Evolutionary conservation across 2,113 vertebrate species (phyloP), one percentile per base, ranked within the genome.

Genomic region (Synchiropus splendidus): DNA sequence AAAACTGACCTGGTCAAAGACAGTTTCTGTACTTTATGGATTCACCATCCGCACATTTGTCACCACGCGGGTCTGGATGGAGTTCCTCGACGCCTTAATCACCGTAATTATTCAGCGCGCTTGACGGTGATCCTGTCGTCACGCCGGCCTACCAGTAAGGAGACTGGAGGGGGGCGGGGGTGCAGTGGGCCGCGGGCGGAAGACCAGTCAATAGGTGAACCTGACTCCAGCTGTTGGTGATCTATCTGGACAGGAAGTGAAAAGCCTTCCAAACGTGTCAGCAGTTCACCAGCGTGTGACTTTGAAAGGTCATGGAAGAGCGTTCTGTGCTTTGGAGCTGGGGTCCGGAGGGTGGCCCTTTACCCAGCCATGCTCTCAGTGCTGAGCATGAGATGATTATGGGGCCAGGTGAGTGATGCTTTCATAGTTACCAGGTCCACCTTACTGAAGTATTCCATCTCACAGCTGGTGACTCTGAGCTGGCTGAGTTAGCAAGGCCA

Each of bases 61-160:
- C 67, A 67, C 49, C 3, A 0, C 48, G n/a, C 13, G 6, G 6
- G 38, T 64, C 61, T 67, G 68, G 72, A 78, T 58, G 45, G 66
- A 69, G 70, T 62, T 54, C 60, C 60, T 48, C 10, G 30, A 58
- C 21, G 52, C 64, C 47, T 76, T 79, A 76, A 67, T 72, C 51
- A 52, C 59, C 31, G 51, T 70, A 67, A 67, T 79, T 72, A 70
- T 60, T 79, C 59, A 67, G 39, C 1, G 16, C 34, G 40, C 48
- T 49, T 45, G 69, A 70, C 65, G 53, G 50, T 51, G 55, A 59
- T 58, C 65, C 47, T 62, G 64, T 39, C 54, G 59, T 55, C 49
- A 51, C 39, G 12, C 63, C 41, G 42, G 16, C 48, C 44, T 12
- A 61, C 45, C 36, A 41, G 55, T 27, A 11, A 45, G 9, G 45